Conservation (phyloP, 2,888 invertebrate species). For the Andrena bucephala region DNA sequence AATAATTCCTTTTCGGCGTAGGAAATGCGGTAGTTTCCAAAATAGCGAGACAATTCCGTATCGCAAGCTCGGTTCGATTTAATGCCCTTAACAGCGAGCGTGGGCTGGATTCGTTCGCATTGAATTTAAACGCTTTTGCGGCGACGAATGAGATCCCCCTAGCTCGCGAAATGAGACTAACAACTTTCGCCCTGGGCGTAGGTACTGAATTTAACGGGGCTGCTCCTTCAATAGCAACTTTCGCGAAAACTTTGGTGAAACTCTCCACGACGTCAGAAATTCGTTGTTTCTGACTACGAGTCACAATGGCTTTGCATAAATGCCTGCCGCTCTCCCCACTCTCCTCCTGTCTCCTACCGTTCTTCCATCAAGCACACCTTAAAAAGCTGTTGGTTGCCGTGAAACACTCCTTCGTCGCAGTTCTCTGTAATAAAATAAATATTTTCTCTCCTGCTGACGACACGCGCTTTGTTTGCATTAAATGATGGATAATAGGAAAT, state of each 20-base stretch:
- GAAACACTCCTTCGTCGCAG: background rate
- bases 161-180: conserved; percentile 73
- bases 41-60: conserved; percentile 4
- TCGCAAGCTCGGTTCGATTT: conserved; percentile 32
- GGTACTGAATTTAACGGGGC: conserved; percentile 63
- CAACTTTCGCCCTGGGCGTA: conserved; percentile 72
- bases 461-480: background rate
- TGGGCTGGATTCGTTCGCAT: conserved; percentile 42
- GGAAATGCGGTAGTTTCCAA: conserved; percentile 2
- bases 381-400: conserved; percentile 17
- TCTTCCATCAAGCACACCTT: conserved; percentile 17
- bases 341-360: background rate
- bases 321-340: background rate
- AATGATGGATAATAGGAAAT: background rate
- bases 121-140: conserved; percentile 54
- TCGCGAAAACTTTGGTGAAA: conserved; percentile 46
- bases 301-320: conserved; percentile 60
- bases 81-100: conserved; percentile 17
- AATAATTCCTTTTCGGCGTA: background rate
- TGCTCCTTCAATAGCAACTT: conserved; percentile 61
- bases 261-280: conserved; percentile 59
- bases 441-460: background rate
- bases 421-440: conserved; percentile 5
- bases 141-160: conserved; percentile 49
- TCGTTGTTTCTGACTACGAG: conserved; percentile 57